Evolutionary conservation across 30 jellyfish, hydroid and myxozoan genomes (phyloP).

Genomic region (Phacellophora camtschatica): DNA sequence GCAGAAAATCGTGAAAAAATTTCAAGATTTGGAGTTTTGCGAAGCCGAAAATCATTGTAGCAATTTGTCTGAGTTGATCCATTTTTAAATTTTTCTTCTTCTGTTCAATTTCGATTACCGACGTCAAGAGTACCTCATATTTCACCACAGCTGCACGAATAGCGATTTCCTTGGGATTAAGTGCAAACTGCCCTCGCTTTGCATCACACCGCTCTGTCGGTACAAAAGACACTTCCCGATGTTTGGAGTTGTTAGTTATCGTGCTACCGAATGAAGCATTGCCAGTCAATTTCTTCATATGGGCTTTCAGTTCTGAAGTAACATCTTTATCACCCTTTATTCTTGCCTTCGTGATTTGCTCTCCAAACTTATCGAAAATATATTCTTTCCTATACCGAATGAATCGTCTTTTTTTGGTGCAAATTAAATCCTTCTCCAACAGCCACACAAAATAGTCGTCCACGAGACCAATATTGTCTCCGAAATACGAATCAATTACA

Average conservation of each 20-base stretch:
- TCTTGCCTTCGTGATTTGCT: neutral
- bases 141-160: neutral
- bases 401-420: neutral
- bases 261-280: neutral
- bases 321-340: neutral
- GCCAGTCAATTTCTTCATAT: neutral
- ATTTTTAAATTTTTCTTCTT: neutral
- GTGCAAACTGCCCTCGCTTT: too few relatives aligned
- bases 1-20: neutral
- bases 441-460: neutral
- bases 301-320: neutral
- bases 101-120: neutral
- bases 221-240: neutral
- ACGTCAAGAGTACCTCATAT: neutral
- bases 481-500: conserved; percentile 14
- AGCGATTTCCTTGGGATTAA: neutral
- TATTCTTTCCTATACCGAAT: neutral
- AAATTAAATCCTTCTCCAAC: neutral
- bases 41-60: neutral
- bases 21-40: neutral
- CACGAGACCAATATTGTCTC: neutral
- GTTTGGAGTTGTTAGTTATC: neutral
- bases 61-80: neutral
- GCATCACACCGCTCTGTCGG: neutral
- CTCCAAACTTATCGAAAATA: neutral